Evolutionary conservation across 2,888 invertebrate genomes (phyloP).

Genomic region (Conops quadrifasciatus): DNA sequence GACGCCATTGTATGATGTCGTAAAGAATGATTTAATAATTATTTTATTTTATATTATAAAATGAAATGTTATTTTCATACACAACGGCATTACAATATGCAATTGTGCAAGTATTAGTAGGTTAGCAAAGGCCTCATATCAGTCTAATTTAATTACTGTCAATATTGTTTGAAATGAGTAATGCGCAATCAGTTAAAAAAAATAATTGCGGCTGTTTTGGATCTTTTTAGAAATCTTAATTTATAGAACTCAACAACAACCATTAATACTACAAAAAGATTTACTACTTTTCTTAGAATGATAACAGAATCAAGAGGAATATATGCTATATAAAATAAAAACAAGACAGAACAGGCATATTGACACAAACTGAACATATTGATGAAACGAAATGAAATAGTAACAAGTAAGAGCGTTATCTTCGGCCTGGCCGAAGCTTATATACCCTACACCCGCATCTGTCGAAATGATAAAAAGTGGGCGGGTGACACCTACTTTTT

Average conservation of each 20-base stretch:
- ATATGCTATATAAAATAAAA: too few relatives aligned
- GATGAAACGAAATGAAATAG: too few relatives aligned
- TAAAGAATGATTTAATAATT: too few relatives aligned
- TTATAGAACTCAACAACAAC: neutral
- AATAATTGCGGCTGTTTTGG: neutral
- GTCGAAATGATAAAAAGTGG: too few relatives aligned
- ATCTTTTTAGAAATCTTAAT: neutral
- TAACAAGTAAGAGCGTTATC: too few relatives aligned
- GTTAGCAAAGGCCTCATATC: conserved; percentile 26
- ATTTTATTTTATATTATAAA: neutral
- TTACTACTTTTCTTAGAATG: neutral
- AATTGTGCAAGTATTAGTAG: conserved; percentile 30
- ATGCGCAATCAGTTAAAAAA: neutral
- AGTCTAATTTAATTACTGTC: conserved; percentile 16
- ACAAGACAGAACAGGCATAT: too few relatives aligned
- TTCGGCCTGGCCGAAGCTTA: too few relatives aligned
- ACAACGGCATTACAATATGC: conserved; percentile 7
- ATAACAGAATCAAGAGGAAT: too few relatives aligned
- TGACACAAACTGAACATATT: too few relatives aligned
- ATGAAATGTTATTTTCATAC: neutral
- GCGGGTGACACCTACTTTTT: too few relatives aligned
- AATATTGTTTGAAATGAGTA: neutral
- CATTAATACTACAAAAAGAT: neutral
- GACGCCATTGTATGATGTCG: too few relatives aligned
- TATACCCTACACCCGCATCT: too few relatives aligned